A percentile compares a stretch with the other conserved stretches of the same genome.
Conservation (phyloP, 2,797 vertebrate species). For the Oryzias dopingdopingensis region DNA sequence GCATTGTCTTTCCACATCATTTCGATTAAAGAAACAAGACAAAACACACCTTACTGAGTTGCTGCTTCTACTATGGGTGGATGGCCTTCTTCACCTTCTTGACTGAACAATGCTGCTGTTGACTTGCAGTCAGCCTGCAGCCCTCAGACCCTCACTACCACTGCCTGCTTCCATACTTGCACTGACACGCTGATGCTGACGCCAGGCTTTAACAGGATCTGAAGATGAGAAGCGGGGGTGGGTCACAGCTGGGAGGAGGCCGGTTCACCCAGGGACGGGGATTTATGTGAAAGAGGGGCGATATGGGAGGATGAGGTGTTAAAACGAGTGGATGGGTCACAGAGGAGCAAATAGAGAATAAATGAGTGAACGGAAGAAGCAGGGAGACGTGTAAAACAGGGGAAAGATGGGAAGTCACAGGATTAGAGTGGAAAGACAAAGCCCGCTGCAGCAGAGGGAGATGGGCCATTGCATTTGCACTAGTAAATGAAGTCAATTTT, state of each 20-base stretch:
- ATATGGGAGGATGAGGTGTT: slow-evolving; percentile 37
- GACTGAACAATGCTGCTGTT: slow-evolving; percentile 42
- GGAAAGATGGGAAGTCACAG: slow-evolving; percentile 34
- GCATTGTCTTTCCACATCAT: no score
- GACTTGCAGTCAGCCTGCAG: slow-evolving; percentile 43
- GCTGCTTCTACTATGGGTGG: not conserved
- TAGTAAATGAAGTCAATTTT: no score
- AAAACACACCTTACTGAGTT: no score
- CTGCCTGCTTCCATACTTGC: slow-evolving; percentile 49
- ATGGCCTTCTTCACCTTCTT: slow-evolving; percentile 1
- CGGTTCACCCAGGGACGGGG: slow-evolving; percentile 25
- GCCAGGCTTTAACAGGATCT: slow-evolving; percentile 64
- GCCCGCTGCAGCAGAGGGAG: slow-evolving; percentile 34
- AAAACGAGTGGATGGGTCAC: slow-evolving; percentile 42
- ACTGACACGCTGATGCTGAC: slow-evolving; percentile 61
- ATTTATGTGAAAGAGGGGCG: slow-evolving; percentile 27
- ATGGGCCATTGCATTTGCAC: slow-evolving; percentile 23
- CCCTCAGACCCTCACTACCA: slow-evolving; percentile 27
- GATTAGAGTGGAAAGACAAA: slow-evolving; percentile 66
- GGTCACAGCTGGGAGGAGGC: slow-evolving; percentile 30
- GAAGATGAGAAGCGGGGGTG: slow-evolving; percentile 24
- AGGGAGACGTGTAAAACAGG: slow-evolving; percentile 38
- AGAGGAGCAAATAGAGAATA: slow-evolving; percentile 27
- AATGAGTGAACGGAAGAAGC: slow-evolving; percentile 10
- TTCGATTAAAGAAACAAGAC: no score